Evolutionary conservation across 2,888 invertebrate genomes (phyloP).

Genomic region (Orthosia incerta): DNA sequence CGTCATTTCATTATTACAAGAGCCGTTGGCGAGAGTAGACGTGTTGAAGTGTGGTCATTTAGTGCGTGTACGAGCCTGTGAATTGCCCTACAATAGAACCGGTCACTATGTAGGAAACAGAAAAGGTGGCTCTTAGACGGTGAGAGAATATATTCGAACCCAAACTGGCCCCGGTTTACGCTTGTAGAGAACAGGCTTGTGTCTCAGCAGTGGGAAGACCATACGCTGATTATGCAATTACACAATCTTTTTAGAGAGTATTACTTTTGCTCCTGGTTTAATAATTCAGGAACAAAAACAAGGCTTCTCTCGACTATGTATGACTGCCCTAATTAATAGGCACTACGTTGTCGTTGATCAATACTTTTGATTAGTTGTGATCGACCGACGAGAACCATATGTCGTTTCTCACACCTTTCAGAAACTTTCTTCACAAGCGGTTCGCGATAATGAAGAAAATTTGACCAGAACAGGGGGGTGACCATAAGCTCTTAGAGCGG

Average conservation of each 20-base stretch:
- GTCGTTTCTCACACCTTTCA: conserved; percentile 16
- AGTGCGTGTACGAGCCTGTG: no score
- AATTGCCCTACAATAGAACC: no score
- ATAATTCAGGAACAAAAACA: background rate
- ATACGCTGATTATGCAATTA: background rate
- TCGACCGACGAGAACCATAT: background rate
- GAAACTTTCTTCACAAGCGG: background rate
- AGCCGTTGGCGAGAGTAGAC: no score
- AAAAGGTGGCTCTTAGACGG: no score
- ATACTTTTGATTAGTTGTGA: conserved; percentile 19
- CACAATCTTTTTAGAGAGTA: background rate
- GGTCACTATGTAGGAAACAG: no score
- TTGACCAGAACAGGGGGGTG: background rate
- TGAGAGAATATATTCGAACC: no score
- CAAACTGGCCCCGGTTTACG: no score
- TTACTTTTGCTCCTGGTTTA: no score
- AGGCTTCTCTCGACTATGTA: background rate
- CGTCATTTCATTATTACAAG: no score
- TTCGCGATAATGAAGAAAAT: background rate
- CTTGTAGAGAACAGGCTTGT: background rate
- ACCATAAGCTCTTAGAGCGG: no score
- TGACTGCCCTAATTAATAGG: background rate
- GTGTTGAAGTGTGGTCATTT: no score
- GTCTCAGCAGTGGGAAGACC: background rate
- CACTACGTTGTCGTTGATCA: conserved; percentile 1